Conservation (phyloP, 2,888 invertebrate species). For the Hypolimnas misippus region DNA sequence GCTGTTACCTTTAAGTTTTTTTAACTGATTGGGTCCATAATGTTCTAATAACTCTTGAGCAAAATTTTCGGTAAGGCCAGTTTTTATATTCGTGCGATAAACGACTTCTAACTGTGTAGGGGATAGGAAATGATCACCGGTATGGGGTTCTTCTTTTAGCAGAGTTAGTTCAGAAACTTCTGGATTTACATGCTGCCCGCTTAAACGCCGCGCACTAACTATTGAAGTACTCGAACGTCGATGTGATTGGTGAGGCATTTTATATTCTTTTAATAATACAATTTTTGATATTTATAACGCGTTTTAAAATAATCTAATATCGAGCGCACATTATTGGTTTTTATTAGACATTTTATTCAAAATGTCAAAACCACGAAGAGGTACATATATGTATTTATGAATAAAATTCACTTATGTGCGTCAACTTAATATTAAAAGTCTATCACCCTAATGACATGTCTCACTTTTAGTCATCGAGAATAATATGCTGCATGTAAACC, state of each 20-base stretch:
- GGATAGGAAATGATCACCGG: conserved; percentile 75
- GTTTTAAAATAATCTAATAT: not conserved
- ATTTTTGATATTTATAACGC: not conserved
- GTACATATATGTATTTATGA: not conserved
- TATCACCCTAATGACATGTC: not conserved
- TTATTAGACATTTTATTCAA: not conserved
- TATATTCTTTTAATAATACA: not conserved
- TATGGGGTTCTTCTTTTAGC: conserved; percentile 68
- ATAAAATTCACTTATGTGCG: not conserved
- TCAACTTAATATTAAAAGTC: not conserved
- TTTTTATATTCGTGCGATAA: conserved; percentile 70
- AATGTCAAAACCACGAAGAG: not conserved
- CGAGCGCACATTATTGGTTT: not conserved
- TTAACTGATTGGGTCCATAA: conserved; percentile 86
- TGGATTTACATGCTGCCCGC: conserved; percentile 45
- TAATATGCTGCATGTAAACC: not conserved
- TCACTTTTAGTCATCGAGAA: conserved; percentile 4
- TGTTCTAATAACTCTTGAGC: conserved; percentile 80
- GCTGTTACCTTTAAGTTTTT: conserved; percentile 84
- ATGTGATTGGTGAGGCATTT: conserved; percentile 53
- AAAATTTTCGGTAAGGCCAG: conserved; percentile 80
- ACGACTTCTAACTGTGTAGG: conserved; percentile 69
- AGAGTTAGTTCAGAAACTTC: conserved; percentile 56
- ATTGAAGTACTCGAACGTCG: conserved; percentile 56
- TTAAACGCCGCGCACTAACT: conserved; percentile 46